These are phyloP conservation scores for Sinopyrophorus schimmeli DNA, from an alignment of 2,888 invertebrate genomes.

Conservation along the genomic window DNA sequence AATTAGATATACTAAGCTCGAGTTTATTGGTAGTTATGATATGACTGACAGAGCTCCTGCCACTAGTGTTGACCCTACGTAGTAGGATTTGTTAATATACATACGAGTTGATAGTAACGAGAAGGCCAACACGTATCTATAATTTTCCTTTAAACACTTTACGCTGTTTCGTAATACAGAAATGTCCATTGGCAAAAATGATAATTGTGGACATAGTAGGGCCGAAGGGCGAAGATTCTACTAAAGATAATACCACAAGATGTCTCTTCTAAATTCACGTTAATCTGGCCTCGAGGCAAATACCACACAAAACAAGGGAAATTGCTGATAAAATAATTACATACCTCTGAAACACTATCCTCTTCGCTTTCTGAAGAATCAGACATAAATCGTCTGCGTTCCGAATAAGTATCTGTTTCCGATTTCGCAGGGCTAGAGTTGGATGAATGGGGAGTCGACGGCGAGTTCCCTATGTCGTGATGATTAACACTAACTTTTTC, in stretches of 20 bases:
- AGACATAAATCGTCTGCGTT: slow-evolving; percentile 86
- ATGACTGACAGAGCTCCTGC: slow-evolving; percentile 24
- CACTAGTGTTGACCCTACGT: slow-evolving; percentile 29
- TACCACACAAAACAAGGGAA: slow-evolving; percentile 44
- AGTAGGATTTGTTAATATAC: slow-evolving; percentile 25
- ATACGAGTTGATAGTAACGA: slow-evolving; percentile 24
- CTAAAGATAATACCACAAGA: slow-evolving; percentile 58
- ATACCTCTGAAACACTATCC: slow-evolving; percentile 95
- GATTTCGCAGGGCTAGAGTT: slow-evolving; percentile 82
- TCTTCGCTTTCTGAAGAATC: slow-evolving; percentile 96
- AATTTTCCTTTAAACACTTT: too few species aligned
- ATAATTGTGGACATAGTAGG: slow-evolving; percentile 13
- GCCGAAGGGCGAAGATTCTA: slow-evolving; percentile 33
- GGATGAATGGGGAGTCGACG: slow-evolving; percentile 80
- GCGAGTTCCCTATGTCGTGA: slow-evolving; percentile 70
- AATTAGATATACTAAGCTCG: slow-evolving; percentile 13
- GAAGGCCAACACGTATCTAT: slow-evolving; percentile 27
- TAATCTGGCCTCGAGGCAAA: slow-evolving; percentile 53
- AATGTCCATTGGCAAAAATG: slow-evolving; percentile 11
- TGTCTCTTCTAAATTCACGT: slow-evolving; percentile 68
- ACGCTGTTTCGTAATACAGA: slow-evolving; percentile 12
- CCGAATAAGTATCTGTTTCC: slow-evolving; percentile 85
- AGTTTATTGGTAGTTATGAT: slow-evolving; percentile 25
- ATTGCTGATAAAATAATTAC: slow-evolving; percentile 46
- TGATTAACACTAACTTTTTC: slow-evolving; percentile 73